These are phyloP conservation scores for Alosa sapidissima DNA, from an alignment of 2,797 vertebrate genomes.

Conservation along the genomic window DNA sequence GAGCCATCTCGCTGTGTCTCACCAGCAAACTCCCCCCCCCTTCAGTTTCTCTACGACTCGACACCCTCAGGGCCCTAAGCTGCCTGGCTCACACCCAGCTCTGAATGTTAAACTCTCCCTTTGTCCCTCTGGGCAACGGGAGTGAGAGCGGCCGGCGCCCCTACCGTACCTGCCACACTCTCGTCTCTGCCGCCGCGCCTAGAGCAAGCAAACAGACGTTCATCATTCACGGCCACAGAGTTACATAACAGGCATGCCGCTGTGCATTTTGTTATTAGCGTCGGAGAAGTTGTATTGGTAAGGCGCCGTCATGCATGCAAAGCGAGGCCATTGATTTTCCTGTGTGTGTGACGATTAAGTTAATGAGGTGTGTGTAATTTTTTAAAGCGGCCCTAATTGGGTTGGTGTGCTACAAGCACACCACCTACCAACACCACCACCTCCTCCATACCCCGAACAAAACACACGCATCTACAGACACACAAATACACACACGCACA, in stretches of 20 bases:
- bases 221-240: not conserved
- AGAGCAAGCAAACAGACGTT: not conserved
- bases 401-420: not conserved
- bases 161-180: not conserved
- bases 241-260: too few relatives aligned
- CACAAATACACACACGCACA: not conserved
- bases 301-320: not conserved
- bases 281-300: not conserved
- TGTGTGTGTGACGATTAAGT: not conserved
- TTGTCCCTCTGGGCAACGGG: not conserved
- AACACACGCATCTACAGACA: not conserved
- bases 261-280: not conserved
- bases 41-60: not conserved
- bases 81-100: not conserved
- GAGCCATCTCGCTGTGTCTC: slow-evolving; percentile 27
- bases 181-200: not conserved
- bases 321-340: not conserved
- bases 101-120: not conserved
- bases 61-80: not conserved
- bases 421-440: not conserved
- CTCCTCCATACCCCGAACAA: not conserved
- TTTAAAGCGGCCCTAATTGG: slow-evolving; percentile 12
- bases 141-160: not conserved
- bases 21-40: not conserved
- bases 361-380: slow-evolving; percentile 8